Evolutionary conservation across 2,113 vertebrate genomes (phyloP).

Genomic region (Axis porcinus): DNA sequence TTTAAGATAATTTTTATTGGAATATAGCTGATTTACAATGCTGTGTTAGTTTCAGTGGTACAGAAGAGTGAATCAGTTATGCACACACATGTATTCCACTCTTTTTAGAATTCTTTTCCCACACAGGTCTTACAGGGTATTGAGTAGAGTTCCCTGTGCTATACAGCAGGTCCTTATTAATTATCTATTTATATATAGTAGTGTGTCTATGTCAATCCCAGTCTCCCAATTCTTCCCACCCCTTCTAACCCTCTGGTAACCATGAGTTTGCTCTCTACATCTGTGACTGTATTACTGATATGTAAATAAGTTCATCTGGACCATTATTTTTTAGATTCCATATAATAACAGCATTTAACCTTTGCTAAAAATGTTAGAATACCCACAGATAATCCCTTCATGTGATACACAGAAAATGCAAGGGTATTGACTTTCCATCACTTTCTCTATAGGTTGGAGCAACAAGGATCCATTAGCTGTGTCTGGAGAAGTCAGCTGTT

Average conservation of each 20-base stretch:
- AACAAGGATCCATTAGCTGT: not conserved
- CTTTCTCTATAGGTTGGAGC: not conserved
- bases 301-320: not conserved
- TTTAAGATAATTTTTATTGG: not conserved
- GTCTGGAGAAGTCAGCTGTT: not conserved
- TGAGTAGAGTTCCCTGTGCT: not conserved
- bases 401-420: not conserved
- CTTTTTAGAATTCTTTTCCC: not conserved
- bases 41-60: not conserved
- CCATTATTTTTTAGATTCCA: not conserved
- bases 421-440: not conserved
- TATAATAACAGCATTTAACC: not conserved
- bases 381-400: not conserved
- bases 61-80: not conserved
- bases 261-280: not conserved
- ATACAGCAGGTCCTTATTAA: not conserved
- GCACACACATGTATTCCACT: rapidly evolving
- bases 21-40: not conserved
- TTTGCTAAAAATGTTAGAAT: no score
- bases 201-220: no score
- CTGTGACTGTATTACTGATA: not conserved
- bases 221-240: not conserved
- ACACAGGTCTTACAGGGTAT: not conserved
- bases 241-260: not conserved
- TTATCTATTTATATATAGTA: not conserved